Evolutionary conservation across 2,797 vertebrate species (phyloP).

Genomic region (Otus scops): DNA sequence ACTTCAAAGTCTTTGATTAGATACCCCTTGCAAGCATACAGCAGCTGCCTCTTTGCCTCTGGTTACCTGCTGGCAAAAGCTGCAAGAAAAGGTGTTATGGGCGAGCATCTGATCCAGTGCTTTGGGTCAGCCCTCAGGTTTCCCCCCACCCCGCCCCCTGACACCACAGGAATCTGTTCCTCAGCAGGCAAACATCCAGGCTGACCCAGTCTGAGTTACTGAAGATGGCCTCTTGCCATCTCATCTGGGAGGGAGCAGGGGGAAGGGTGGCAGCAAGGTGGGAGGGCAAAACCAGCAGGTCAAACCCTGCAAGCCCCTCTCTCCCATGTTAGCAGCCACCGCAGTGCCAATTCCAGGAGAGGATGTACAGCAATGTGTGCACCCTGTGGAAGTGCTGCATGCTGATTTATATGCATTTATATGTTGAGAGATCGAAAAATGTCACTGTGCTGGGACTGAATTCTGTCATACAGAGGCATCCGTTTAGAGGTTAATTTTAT

Average conservation of each 20-base stretch:
- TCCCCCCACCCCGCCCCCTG: too few species aligned
- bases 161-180: neutral
- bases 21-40: neutral
- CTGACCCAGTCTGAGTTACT: neutral
- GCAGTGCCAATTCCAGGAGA: rapidly evolving
- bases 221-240: neutral
- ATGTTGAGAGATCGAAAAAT: neutral
- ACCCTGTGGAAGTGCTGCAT: neutral
- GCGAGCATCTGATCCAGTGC: neutral
- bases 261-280: rapidly evolving
- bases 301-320: neutral
- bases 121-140: neutral
- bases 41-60: neutral
- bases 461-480: neutral
- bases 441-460: neutral
- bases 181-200: neutral
- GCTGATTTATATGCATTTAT: neutral
- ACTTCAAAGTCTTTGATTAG: slow-evolving; percentile 55
- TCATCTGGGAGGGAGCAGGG: neutral
- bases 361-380: rapidly evolving
- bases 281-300: neutral
- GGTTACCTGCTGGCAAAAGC: slow-evolving; percentile 33
- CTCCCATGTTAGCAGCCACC: neutral
- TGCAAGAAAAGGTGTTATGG: neutral
- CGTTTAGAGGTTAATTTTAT: neutral